phyloP scores from a whole-genome alignment of 2,113 vertebrate species.

The Speoplatyrhinus poulsoni region DNA sequence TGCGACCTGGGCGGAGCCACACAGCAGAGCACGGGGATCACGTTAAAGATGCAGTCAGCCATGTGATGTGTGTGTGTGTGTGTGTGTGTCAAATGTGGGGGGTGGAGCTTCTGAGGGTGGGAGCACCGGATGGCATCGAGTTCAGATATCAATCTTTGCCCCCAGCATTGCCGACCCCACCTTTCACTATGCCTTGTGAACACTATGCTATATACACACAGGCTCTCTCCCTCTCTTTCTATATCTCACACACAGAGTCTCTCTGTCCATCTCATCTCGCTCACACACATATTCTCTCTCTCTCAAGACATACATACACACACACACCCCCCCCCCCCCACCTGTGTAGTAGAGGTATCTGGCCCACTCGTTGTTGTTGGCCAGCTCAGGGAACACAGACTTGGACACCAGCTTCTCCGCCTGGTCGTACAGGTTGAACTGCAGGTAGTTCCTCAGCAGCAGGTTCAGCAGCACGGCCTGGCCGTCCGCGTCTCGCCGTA shows the following conservation, averaged over 20 bases:
- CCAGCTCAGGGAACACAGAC: slow-evolving; percentile 93
- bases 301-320: neutral
- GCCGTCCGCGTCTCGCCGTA: slow-evolving; percentile 91
- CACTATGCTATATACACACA: too few species aligned
- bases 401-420: slow-evolving; percentile 97
- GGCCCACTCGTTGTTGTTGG: slow-evolving; percentile 99
- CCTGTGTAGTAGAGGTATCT: slow-evolving; percentile 98
- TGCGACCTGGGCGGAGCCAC: slow-evolving; percentile 81
- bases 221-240: neutral
- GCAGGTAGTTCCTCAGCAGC: slow-evolving; percentile 94
- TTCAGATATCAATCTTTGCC: too few species aligned
- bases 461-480: slow-evolving; percentile 96
- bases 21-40: slow-evolving; percentile 4
- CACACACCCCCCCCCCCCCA: slow-evolving; percentile 29
- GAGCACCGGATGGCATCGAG: too few species aligned
- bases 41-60: neutral
- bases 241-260: neutral
- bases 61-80: too few species aligned
- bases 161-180: too few species aligned
- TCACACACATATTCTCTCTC: too few species aligned
- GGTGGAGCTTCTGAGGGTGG: too few species aligned
- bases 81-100: too few species aligned
- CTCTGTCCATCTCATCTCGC: too few species aligned
- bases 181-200: too few species aligned
- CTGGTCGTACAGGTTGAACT: slow-evolving; percentile 97